These are phyloP conservation scores for Macropodus opercularis DNA, from an alignment of 2,797 vertebrate species.

Conservation along the genomic window DNA sequence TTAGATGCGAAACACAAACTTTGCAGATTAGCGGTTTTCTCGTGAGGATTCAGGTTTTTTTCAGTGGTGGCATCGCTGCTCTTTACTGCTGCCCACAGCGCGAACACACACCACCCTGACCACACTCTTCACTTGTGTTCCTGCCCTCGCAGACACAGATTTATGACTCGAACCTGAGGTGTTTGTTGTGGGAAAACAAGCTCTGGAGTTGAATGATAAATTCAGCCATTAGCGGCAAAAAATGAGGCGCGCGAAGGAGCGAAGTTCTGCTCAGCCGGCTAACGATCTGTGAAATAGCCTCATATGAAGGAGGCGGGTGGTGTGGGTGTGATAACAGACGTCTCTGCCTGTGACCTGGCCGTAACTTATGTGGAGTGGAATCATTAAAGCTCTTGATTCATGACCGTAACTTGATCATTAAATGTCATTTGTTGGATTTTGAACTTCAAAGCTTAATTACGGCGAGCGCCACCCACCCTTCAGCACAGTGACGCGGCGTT, in stretches of 20 bases:
- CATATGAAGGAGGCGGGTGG: background rate
- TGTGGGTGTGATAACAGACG: background rate
- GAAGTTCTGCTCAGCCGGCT: conserved; percentile 12
- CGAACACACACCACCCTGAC: conserved; percentile 7
- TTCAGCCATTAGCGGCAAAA: conserved; percentile 24
- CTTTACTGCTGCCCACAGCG: too few species aligned
- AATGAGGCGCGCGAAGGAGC: background rate
- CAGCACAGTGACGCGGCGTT: too few species aligned
- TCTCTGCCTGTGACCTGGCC: background rate
- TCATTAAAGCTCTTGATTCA: background rate
- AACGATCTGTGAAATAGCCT: conserved; percentile 35
- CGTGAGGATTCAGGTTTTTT: too few species aligned
- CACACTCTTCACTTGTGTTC: conserved; percentile 32
- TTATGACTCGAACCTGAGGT: conserved; percentile 13
- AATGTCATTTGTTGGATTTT: background rate
- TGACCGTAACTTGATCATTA: background rate
- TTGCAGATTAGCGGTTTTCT: too few species aligned
- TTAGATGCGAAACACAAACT: too few species aligned
- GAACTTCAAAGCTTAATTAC: too few species aligned
- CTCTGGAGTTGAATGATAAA: conserved; percentile 15
- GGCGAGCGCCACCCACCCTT: too few species aligned
- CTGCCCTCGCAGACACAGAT: conserved; percentile 16
- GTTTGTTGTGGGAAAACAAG: background rate
- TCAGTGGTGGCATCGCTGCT: too few species aligned
- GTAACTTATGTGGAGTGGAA: background rate